phyloP scores from a whole-genome alignment of 2,797 vertebrate species.

The Hippopotamyrus pictus region DNA sequence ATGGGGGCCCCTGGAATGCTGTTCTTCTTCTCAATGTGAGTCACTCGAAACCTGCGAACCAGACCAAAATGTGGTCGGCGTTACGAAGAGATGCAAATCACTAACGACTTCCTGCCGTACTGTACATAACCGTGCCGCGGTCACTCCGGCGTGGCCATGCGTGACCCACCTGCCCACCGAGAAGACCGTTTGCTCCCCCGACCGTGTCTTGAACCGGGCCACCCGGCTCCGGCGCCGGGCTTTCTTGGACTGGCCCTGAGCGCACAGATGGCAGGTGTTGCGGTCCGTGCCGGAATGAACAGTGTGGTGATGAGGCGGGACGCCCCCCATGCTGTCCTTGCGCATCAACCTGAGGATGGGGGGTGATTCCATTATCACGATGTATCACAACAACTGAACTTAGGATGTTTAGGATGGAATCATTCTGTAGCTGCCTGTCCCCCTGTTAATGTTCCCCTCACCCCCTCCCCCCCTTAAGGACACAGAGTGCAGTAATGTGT shows the following conservation, averaged over 20 bases:
- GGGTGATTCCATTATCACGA: neutral
- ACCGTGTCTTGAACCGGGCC: conserved; percentile 64
- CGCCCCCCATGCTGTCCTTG: conserved; percentile 66
- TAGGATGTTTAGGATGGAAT: neutral
- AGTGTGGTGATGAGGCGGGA: conserved; percentile 81
- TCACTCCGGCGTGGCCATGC: neutral
- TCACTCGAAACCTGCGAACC: conserved; percentile 76
- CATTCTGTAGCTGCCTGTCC: neutral
- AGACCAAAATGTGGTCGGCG: neutral
- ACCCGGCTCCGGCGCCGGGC: conserved; percentile 73
- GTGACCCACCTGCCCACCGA: conserved; percentile 82
- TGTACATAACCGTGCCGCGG: neutral
- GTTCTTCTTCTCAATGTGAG: conserved; percentile 77
- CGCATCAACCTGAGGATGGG: conserved; percentile 57
- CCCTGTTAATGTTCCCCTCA: neutral
- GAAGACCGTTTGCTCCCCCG: conserved; percentile 84
- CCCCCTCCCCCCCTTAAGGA: neutral
- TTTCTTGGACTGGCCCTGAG: conserved; percentile 68
- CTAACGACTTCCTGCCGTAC: neutral
- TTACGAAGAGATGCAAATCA: neutral
- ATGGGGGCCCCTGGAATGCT: conserved; percentile 53
- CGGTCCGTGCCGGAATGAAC: conserved; percentile 77
- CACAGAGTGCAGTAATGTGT: neutral
- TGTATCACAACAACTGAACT: neutral
- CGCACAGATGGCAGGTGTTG: conserved; percentile 83